Percentiles rank a stretch among this genome's conserved stretches.
Conservation (phyloP, 2,888 invertebrate species). For the Ernsta delagoae region DNA sequence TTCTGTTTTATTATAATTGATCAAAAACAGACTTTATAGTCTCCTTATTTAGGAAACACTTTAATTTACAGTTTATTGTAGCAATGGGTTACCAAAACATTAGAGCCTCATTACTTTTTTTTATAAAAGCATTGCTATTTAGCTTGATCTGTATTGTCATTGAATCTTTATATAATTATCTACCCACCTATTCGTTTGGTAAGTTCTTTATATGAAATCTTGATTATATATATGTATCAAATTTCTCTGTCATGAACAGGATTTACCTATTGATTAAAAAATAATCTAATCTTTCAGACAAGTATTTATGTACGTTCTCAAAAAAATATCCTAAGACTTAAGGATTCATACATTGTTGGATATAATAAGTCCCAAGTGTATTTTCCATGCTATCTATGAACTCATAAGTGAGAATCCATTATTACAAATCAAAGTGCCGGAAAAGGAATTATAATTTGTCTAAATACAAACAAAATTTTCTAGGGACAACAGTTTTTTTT, state of each 20-base stretch:
- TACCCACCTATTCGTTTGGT: too few relatives aligned
- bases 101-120: too few relatives aligned
- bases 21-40: neutral
- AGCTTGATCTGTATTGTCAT: too few relatives aligned
- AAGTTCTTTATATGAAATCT: too few relatives aligned
- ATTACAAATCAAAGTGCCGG: neutral
- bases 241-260: too few relatives aligned
- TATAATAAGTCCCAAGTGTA: neutral
- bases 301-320: slow-evolving; percentile 1
- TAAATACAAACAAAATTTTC: neutral
- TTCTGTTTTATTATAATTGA: neutral
- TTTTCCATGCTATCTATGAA: neutral
- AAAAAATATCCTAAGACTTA: neutral
- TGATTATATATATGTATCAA: too few relatives aligned
- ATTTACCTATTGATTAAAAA: neutral
- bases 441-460: neutral
- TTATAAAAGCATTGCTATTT: too few relatives aligned
- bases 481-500: neutral
- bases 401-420: neutral
- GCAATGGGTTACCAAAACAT: too few relatives aligned
- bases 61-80: neutral
- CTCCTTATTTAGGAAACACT: neutral
- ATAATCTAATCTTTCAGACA: slow-evolving; percentile 15
- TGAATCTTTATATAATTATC: too few relatives aligned
- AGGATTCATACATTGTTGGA: neutral